phyloP scores from a whole-genome alignment of 2,888 invertebrate species.

The Lampropteryx suffumata region DNA sequence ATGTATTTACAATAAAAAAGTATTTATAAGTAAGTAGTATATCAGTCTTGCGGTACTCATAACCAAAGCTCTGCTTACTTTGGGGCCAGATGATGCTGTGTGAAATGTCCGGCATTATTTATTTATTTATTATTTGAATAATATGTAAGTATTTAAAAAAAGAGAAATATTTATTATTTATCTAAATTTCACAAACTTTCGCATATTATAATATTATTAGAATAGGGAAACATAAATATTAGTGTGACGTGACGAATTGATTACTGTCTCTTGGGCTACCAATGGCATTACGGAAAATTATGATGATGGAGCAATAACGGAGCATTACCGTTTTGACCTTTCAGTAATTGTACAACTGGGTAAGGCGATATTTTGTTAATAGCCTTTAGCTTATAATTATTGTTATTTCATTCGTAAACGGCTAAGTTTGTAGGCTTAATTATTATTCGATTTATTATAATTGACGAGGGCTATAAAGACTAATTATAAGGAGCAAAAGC shows the following conservation, averaged over 20 bases:
- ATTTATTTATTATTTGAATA: too few species aligned
- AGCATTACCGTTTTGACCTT: constrained; percentile 21
- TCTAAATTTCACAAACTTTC: too few species aligned
- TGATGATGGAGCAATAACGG: constrained; percentile 21
- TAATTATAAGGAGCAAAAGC: not conserved
- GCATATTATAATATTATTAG: not conserved
- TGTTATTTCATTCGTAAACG: constrained; percentile 13
- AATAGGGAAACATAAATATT: too few species aligned
- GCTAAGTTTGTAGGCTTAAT: constrained; percentile 1
- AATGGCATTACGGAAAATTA: constrained; percentile 20
- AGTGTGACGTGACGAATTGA: constrained; percentile 1
- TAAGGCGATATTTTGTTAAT: constrained; percentile 21
- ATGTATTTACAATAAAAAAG: too few species aligned
- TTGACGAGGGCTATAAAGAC: not conserved
- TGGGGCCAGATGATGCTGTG: too few species aligned
- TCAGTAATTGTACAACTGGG: constrained; percentile 19
- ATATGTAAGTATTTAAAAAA: too few species aligned
- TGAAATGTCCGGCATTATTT: too few species aligned
- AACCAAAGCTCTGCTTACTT: too few species aligned
- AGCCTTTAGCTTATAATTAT: constrained; percentile 12
- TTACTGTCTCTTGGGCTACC: constrained; percentile 8
- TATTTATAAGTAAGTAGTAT: too few species aligned
- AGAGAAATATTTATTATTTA: too few species aligned
- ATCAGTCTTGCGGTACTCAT: too few species aligned
- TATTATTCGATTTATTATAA: constrained; percentile 3